Evolutionary conservation across 2,888 invertebrate species (phyloP).

Genomic region (Strigamia maritima): DNA sequence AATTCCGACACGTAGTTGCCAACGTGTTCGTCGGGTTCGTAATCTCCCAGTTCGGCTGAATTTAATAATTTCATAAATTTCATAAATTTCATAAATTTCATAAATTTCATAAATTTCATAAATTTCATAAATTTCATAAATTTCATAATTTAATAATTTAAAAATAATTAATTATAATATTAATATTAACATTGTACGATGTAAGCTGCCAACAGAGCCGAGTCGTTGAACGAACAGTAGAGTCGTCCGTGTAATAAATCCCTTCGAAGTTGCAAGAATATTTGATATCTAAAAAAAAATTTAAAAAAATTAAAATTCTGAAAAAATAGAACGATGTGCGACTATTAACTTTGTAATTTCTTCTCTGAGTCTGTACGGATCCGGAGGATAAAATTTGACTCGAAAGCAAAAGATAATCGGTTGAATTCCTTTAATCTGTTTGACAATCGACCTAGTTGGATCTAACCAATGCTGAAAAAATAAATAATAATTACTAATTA

Average conservation of each 20-base stretch:
- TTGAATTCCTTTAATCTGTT: slow-evolving; percentile 89
- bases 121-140: no score
- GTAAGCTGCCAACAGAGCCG: slow-evolving; percentile 83
- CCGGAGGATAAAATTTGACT: slow-evolving; percentile 95
- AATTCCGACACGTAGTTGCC: slow-evolving; percentile 88
- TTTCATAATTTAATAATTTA: no score
- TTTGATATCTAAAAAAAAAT: slow-evolving; percentile 74
- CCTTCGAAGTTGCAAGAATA: slow-evolving; percentile 87
- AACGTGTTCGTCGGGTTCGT: slow-evolving; percentile 79
- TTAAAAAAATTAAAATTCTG: no score
- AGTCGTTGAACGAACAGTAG: slow-evolving; percentile 84
- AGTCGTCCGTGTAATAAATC: slow-evolving; percentile 92
- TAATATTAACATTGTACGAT: slow-evolving; percentile 95
- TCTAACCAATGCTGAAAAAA: slow-evolving; percentile 83
- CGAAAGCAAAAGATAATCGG: slow-evolving; percentile 92
- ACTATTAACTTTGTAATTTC: slow-evolving; percentile 89
- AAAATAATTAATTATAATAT: no score
- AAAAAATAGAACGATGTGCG: no score
- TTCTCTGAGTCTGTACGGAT: slow-evolving; percentile 87
- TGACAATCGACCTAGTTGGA: slow-evolving; percentile 80
- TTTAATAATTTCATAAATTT: slow-evolving; percentile 20
- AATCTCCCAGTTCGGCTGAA: slow-evolving; percentile 92
- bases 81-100: no score
- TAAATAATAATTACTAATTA: neutral
- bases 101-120: no score